Evolutionary conservation across 2,888 invertebrate genomes (phyloP).

Genomic region (Acleris cristana): DNA sequence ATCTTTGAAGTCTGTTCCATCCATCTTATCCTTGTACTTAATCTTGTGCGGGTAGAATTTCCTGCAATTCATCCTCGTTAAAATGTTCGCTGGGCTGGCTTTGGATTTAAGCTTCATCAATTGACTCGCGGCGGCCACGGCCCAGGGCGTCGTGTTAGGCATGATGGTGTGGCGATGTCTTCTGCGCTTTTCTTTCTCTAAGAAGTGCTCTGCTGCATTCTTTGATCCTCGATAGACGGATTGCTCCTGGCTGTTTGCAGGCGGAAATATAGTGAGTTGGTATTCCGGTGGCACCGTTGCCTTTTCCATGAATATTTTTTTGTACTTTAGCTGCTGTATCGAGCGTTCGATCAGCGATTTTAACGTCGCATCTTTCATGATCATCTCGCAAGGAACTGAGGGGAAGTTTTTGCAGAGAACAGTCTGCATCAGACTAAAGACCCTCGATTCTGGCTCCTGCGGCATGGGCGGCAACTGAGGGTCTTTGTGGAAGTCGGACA

Average conservation of each 20-base stretch:
- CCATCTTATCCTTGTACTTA: conserved; percentile 65
- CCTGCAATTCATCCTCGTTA: conserved; percentile 62
- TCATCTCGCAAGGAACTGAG: conserved; percentile 66
- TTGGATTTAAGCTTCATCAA: conserved; percentile 44
- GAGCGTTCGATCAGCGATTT: conserved; percentile 64
- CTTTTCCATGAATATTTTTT: conserved; percentile 54
- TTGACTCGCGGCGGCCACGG: conserved; percentile 42
- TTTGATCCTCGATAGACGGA: conserved; percentile 61
- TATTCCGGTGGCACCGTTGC: conserved; percentile 52
- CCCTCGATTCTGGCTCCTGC: background rate
- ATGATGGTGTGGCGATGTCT: conserved; percentile 27
- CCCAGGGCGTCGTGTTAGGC: conserved; percentile 10
- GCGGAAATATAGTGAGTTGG: conserved; percentile 58
- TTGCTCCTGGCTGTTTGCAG: conserved; percentile 65
- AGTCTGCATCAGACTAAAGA: conserved; percentile 65
- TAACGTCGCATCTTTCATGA: conserved; percentile 61
- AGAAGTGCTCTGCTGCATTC: conserved; percentile 45
- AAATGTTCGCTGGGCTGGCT: conserved; percentile 46
- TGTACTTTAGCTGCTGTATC: conserved; percentile 67
- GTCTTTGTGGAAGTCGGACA: conserved; percentile 65
- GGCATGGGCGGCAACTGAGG: conserved; percentile 40
- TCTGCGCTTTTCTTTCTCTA: conserved; percentile 5
- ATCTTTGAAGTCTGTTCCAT: conserved; percentile 51
- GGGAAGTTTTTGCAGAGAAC: conserved; percentile 74
- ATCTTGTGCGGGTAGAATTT: conserved; percentile 76